phyloP scores from a whole-genome alignment of 2,113 vertebrate species.

The Phoenicopterus ruber region DNA sequence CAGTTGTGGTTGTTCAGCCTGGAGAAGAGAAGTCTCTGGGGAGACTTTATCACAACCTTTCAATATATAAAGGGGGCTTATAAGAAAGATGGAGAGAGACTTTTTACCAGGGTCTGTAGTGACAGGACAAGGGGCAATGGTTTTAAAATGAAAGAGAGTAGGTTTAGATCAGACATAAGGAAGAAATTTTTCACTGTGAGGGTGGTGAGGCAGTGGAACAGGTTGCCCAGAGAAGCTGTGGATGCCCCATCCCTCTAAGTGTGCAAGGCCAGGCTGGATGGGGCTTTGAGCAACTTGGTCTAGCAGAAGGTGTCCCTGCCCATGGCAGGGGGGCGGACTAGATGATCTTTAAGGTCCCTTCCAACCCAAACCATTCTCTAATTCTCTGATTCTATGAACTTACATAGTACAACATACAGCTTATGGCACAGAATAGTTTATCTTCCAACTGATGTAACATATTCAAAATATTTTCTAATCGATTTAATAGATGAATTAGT shows the following conservation, averaged over 20 bases:
- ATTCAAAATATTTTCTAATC: background rate
- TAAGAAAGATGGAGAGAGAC: background rate
- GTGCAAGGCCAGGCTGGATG: background rate
- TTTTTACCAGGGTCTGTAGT: background rate
- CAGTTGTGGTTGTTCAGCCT: background rate
- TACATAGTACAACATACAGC: background rate
- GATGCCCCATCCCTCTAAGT: background rate
- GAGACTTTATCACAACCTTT: background rate
- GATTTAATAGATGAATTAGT: background rate
- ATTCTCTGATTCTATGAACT: background rate
- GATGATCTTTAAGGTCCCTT: background rate
- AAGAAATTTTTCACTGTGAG: background rate
- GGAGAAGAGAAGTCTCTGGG: background rate
- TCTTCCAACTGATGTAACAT: background rate
- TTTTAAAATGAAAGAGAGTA: background rate
- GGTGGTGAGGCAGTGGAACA: background rate
- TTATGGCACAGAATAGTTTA: background rate
- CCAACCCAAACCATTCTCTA: background rate
- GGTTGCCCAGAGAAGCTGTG: background rate
- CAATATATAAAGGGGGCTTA: background rate
- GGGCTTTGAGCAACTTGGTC: background rate
- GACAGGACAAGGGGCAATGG: background rate
- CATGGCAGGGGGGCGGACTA: background rate
- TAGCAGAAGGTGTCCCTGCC: background rate
- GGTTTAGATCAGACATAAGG: background rate